phyloP scores from a whole-genome alignment of 2,113 vertebrate species.

The Geococcyx californianus region DNA sequence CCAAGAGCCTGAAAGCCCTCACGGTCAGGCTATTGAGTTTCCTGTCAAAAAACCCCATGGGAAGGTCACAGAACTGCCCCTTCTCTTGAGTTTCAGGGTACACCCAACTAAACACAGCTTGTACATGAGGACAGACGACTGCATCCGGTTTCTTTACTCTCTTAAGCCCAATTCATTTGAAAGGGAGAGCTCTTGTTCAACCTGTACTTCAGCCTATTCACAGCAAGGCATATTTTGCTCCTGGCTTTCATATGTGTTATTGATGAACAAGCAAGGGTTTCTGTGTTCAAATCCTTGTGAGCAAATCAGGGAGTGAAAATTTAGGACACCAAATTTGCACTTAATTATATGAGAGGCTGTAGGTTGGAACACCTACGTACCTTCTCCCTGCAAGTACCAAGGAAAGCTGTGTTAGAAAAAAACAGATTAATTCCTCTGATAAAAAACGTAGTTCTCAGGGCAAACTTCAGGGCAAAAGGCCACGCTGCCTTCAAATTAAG shows the following conservation, averaged over 20 bases:
- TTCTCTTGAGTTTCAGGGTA: background rate
- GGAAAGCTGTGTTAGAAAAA: background rate
- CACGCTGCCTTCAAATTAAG: background rate
- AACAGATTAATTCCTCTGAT: constrained; percentile 35
- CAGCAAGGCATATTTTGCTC: background rate
- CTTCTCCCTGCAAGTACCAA: background rate
- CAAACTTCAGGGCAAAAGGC: background rate
- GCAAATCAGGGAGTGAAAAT: constrained; percentile 1
- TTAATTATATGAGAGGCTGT: constrained; percentile 44
- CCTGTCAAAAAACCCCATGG: background rate
- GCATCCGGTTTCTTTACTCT: background rate
- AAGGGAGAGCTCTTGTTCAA: constrained; percentile 23
- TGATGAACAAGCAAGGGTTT: background rate
- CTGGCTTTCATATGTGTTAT: background rate
- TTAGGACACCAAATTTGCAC: constrained; percentile 40
- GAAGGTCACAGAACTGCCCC: background rate
- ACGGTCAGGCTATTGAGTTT: background rate
- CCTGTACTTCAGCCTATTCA: constrained; percentile 33
- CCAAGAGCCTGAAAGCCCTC: background rate
- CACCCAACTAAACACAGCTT: background rate
- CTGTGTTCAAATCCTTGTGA: background rate
- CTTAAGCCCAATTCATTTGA: background rate
- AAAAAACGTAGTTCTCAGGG: background rate
- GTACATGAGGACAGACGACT: background rate
- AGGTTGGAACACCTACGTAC: constrained; percentile 43